Percentiles rank a stretch among this genome's conserved stretches.
Evolutionary conservation across 2,113 vertebrate genomes (phyloP).

Genomic region (Proterorhinus semilunaris): DNA sequence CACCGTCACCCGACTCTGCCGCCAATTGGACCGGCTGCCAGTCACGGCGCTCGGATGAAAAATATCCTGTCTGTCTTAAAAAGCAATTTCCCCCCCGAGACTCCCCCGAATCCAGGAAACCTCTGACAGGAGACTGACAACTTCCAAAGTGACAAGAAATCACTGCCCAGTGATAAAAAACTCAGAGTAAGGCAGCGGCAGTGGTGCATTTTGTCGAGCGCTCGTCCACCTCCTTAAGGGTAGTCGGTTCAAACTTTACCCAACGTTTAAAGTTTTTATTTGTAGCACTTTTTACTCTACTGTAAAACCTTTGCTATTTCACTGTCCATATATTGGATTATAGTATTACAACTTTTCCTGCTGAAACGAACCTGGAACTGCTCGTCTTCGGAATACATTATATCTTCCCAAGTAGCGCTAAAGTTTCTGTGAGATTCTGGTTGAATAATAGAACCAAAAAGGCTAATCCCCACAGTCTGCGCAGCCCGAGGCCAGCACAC

Average conservation of each 20-base stretch:
- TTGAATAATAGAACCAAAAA: conserved; percentile 11
- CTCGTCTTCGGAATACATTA: neutral
- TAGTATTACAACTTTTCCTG: neutral
- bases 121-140: conserved; percentile 1
- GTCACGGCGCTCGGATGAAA: neutral
- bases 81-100: conserved; percentile 12
- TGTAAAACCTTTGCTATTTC: neutral
- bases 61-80: conserved; percentile 4
- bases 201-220: neutral
- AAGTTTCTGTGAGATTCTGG: conserved; percentile 1
- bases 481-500: neutral
- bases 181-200: neutral
- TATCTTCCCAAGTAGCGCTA: neutral
- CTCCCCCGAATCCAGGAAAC: conserved; percentile 3
- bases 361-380: neutral
- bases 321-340: neutral
- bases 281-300: neutral
- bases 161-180: neutral
- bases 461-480: conserved; percentile 13
- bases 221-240: neutral
- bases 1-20: neutral
- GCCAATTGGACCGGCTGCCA: neutral
- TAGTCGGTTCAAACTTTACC: neutral
- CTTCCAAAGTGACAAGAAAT: neutral
- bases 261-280: too few relatives aligned